phyloP scores from a whole-genome alignment of 2,888 invertebrate species.

The Lithophane ornitopus region DNA sequence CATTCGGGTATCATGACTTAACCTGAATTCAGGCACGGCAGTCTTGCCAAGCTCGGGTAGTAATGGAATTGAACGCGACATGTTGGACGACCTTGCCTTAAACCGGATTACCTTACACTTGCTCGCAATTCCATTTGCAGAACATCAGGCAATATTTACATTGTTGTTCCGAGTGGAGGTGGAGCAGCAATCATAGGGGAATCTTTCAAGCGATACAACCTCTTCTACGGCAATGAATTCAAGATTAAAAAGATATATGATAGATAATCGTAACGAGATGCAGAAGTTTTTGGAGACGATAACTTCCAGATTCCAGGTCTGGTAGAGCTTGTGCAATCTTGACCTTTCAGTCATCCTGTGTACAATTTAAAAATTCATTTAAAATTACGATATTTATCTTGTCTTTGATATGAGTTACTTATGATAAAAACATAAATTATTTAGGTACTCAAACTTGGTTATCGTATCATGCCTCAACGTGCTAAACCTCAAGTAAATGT shows the following conservation, averaged over 20 bases:
- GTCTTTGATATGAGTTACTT: not conserved
- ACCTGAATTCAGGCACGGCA: not conserved
- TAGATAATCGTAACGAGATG: not conserved
- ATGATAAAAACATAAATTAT: conserved; percentile 1
- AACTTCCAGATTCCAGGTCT: not conserved
- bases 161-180: not conserved
- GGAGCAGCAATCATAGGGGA: not conserved
- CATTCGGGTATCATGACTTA: not conserved
- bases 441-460: conserved; percentile 4
- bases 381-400: not conserved
- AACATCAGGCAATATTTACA: not conserved
- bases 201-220: not conserved
- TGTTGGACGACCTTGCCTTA: not conserved
- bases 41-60: not conserved
- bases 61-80: not conserved
- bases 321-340: not conserved
- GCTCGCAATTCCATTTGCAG: not conserved
- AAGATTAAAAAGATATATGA: too few relatives aligned
- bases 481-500: conserved; percentile 45
- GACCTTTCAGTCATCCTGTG: not conserved
- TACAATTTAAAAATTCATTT: not conserved
- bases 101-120: not conserved
- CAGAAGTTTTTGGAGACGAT: not conserved
- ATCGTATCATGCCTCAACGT: not conserved
- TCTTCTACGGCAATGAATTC: not conserved